Base-by-base conservation (phyloP, 1,140 invertebrate genomes). In the Drosophila busckii region DNA sequence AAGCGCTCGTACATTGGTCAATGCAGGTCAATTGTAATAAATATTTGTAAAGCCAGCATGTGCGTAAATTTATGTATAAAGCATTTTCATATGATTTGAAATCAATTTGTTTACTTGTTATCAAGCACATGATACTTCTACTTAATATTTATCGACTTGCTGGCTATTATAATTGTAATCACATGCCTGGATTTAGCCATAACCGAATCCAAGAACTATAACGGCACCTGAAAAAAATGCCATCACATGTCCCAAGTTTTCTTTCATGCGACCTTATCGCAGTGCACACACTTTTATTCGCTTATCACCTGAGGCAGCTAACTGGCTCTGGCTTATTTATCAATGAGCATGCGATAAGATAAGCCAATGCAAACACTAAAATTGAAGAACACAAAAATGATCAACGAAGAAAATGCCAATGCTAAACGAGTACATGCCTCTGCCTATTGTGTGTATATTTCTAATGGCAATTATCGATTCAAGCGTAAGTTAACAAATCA, bases 311-410 rank as follows among this genome's bases (percentile, higher is more conserved):
- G 16, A 35, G n/a, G 19, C 44, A 82, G 75, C 82, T 80, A 80
- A 73, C 55, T 70, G 46, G 44, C 13, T 20, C 37, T 59, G 49
- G 70, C 65, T 82, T 80, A 80, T 80, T 80, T 80, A 82, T 70
- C 70, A 83, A 82, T 80, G 48, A 67, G 69, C 44, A 15, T 37
- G n/a, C 29, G 70, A 80, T 80, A 70, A 80, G 75, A 80, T 80
- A 70, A 45, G 13, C 17, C 38, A n/a, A n/a, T n/a, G n/a, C n/a
- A n/a, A n/a, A n/a, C n/a, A n/a, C n/a, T n/a, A n/a, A n/a, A n/a
- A n/a, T n/a, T n/a, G n/a, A n/a, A n/a, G n/a, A n/a, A n/a, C n/a
- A n/a, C n/a, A n/a, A n/a, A n/a, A n/a, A n/a, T n/a, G n/a, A n/a
- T n/a, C n/a, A n/a, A n/a, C n/a, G n/a, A n/a, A n/a, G n/a, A n/a